These are phyloP conservation scores for Zingel zingel DNA, from an alignment of 2,113 vertebrate genomes.

Conservation along the genomic window DNA sequence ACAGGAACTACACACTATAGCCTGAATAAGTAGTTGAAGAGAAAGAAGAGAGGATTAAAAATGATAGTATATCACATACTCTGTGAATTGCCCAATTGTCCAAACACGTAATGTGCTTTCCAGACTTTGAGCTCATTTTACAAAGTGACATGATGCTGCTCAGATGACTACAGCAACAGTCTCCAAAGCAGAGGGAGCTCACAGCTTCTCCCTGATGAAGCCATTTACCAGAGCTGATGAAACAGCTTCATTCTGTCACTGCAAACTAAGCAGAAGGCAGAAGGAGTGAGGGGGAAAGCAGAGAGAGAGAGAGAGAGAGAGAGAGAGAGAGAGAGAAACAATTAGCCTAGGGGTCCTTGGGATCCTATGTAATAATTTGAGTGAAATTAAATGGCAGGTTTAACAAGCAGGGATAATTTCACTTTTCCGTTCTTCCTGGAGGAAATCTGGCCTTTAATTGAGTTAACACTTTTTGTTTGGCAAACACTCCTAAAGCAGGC, in stretches of 20 bases:
- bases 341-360: slow-evolving; percentile 80
- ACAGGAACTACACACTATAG: too few species aligned
- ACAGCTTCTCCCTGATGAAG: slow-evolving; percentile 66
- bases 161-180: slow-evolving; percentile 43
- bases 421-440: slow-evolving; percentile 78
- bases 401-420: slow-evolving; percentile 84
- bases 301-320: slow-evolving; percentile 27
- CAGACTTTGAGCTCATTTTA: slow-evolving; percentile 19
- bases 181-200: slow-evolving; percentile 62
- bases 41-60: too few species aligned
- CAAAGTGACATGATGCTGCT: slow-evolving; percentile 28
- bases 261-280: slow-evolving; percentile 68
- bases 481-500: slow-evolving; percentile 74
- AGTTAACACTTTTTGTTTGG: slow-evolving; percentile 82
- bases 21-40: too few species aligned
- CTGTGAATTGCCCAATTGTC: background rate
- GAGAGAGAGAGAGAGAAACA: slow-evolving; percentile 65
- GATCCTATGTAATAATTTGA: slow-evolving; percentile 86
- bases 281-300: slow-evolving; percentile 62
- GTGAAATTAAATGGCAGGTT: slow-evolving; percentile 85
- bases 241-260: slow-evolving; percentile 74
- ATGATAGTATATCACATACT: background rate
- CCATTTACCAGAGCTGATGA: slow-evolving; percentile 62
- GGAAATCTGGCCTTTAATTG: slow-evolving; percentile 84
- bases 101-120: slow-evolving; percentile 9